These are phyloP conservation scores for Eumerus sabulonum DNA, from an alignment of 2,888 invertebrate genomes.

Conservation along the genomic window DNA sequence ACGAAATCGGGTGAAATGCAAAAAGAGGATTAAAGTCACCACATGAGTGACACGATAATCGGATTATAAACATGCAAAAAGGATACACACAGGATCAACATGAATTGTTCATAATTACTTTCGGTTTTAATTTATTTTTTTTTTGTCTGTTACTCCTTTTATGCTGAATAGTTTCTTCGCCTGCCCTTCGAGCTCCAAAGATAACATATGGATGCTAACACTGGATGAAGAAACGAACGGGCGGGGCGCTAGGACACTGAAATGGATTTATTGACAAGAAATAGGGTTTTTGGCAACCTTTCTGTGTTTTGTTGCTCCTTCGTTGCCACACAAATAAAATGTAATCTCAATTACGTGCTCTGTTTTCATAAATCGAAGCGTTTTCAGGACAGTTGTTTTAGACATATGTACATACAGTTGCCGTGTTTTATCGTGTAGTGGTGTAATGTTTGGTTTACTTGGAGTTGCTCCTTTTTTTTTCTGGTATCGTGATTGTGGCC, in stretches of 20 bases:
- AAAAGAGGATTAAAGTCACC: slow-evolving; percentile 56
- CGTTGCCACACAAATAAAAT: slow-evolving; percentile 64
- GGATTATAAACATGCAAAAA: slow-evolving; percentile 64
- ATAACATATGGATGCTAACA: slow-evolving; percentile 21
- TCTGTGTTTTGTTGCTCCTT: slow-evolving; percentile 16
- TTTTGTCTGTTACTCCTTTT: too few species aligned
- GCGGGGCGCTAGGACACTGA: not conserved
- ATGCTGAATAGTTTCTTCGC: too few species aligned
- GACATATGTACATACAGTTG: slow-evolving; percentile 24
- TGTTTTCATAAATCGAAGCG: slow-evolving; percentile 54
- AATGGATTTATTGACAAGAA: not conserved
- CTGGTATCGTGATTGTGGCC: not conserved
- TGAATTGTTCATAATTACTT: slow-evolving; percentile 20
- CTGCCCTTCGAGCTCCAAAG: not conserved
- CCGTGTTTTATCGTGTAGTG: not conserved
- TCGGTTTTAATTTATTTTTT: not conserved
- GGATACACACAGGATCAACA: slow-evolving; percentile 55
- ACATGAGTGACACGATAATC: slow-evolving; percentile 60
- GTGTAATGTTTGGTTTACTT: slow-evolving; percentile 13
- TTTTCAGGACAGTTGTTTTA: slow-evolving; percentile 39
- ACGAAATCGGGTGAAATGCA: slow-evolving; percentile 10
- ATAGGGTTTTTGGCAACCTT: not conserved
- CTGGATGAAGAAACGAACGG: slow-evolving; percentile 16
- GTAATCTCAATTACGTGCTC: slow-evolving; percentile 67
- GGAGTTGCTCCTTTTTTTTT: slow-evolving; percentile 24